phyloP scores from a whole-genome alignment of 1,140 invertebrate species.

The Penaeus chinensis region DNA sequence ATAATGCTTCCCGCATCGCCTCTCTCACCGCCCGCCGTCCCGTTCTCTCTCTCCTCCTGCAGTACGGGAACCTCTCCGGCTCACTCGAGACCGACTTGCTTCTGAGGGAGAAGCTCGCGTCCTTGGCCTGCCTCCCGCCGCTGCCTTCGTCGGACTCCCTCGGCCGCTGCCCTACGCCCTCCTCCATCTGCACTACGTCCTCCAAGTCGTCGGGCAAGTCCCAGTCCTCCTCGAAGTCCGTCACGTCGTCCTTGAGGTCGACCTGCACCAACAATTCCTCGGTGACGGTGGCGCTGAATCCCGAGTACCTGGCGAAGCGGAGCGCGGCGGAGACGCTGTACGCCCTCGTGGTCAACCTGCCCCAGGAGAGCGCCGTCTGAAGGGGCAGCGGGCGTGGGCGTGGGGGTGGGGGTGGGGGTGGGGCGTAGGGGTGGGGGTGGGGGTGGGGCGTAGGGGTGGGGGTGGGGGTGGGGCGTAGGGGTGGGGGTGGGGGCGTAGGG shows the following conservation, averaged over 20 bases:
- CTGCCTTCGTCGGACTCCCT: too few species aligned
- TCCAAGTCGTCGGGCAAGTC: slow-evolving; percentile 26
- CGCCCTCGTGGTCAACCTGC: background rate
- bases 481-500: background rate
- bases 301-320: slow-evolving; percentile 31
- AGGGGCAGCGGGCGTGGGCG: background rate
- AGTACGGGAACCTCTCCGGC: background rate
- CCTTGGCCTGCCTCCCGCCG: slow-evolving; percentile 7
- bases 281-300: slow-evolving; percentile 38
- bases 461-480: background rate
- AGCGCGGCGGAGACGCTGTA: background rate
- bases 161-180: slow-evolving; percentile 32
- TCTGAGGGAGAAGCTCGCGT: slow-evolving; percentile 19
- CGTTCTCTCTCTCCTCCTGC: background rate
- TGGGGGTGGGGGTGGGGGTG: background rate
- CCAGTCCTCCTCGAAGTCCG: background rate
- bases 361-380: slow-evolving; percentile 39
- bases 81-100: slow-evolving; percentile 13
- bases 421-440: background rate
- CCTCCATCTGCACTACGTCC: slow-evolving; percentile 34
- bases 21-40: background rate
- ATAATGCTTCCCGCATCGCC: too few species aligned
- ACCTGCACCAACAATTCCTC: background rate
- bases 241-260: slow-evolving; percentile 9
- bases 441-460: background rate